These are phyloP conservation scores for Thera britannica DNA, from an alignment of 2,888 invertebrate species.

Conservation along the genomic window DNA sequence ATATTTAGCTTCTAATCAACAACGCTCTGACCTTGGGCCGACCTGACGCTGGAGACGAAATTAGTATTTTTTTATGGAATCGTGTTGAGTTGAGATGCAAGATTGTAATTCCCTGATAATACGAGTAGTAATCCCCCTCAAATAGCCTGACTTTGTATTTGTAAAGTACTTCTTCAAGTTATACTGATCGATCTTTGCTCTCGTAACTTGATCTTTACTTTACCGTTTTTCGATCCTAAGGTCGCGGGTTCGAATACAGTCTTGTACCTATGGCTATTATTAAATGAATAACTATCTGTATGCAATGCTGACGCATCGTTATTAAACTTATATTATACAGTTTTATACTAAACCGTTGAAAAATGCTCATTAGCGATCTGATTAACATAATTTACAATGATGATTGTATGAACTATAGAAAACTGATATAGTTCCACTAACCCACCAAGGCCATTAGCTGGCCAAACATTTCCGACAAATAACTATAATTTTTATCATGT, in stretches of 20 bases:
- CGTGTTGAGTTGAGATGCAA: too few relatives aligned
- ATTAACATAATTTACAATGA: conserved; percentile 69
- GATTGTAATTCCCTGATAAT: too few relatives aligned
- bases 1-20: not conserved
- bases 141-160: too few relatives aligned
- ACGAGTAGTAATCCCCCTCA: too few relatives aligned
- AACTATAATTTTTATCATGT: conserved; percentile 30
- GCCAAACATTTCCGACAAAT: conserved; percentile 31
- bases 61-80: not conserved
- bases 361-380: conserved; percentile 61
- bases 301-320: too few relatives aligned
- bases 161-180: too few relatives aligned
- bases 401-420: conserved; percentile 55
- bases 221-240: too few relatives aligned
- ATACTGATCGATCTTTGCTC: too few relatives aligned
- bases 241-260: too few relatives aligned
- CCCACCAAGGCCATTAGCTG: conserved; percentile 52
- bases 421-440: conserved; percentile 55
- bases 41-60: not conserved
- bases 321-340: too few relatives aligned
- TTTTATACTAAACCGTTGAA: conserved; percentile 47
- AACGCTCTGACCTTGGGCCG: not conserved
- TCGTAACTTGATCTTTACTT: too few relatives aligned
- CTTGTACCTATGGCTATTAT: too few relatives aligned
- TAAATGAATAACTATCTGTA: not conserved